Percentiles rank a stretch among this genome's conserved stretches.
phyloP scores from a whole-genome alignment of 2,888 invertebrate species.

The Athalia rosae region DNA sequence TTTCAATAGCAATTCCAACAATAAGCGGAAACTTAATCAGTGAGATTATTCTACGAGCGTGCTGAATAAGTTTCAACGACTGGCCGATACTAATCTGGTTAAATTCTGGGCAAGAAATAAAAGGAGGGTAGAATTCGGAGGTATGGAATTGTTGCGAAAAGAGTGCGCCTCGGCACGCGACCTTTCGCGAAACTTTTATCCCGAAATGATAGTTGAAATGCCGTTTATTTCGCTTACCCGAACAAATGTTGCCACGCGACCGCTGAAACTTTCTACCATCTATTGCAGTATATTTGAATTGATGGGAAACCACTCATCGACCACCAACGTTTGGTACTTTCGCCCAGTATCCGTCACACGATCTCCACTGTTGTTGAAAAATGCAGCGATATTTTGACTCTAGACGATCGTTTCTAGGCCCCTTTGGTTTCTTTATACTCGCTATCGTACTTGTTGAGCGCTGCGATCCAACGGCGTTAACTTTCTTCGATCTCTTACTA shows the following conservation, averaged over 20 bases:
- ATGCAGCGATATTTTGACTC: too few relatives aligned
- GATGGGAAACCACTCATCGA: conserved; percentile 12
- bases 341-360: not conserved
- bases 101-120: not conserved
- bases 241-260: conserved; percentile 25
- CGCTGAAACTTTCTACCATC: conserved; percentile 6
- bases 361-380: too few relatives aligned
- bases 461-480: too few relatives aligned
- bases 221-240: conserved; percentile 10
- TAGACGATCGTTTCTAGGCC: too few relatives aligned
- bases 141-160: not conserved
- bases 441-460: too few relatives aligned
- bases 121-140: too few relatives aligned
- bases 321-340: not conserved
- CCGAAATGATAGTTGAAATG: not conserved
- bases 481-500: too few relatives aligned
- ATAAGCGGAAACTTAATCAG: conserved; percentile 16
- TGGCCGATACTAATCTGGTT: conserved; percentile 22
- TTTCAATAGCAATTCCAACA: too few relatives aligned
- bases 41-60: not conserved
- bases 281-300: not conserved
- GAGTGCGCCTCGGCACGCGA: conserved; percentile 24
- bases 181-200: not conserved
- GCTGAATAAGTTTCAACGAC: conserved; percentile 29
- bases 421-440: too few relatives aligned